Evolutionary conservation across 2,888 invertebrate species (phyloP).

Genomic region (Exephanes ischioxanthus): DNA sequence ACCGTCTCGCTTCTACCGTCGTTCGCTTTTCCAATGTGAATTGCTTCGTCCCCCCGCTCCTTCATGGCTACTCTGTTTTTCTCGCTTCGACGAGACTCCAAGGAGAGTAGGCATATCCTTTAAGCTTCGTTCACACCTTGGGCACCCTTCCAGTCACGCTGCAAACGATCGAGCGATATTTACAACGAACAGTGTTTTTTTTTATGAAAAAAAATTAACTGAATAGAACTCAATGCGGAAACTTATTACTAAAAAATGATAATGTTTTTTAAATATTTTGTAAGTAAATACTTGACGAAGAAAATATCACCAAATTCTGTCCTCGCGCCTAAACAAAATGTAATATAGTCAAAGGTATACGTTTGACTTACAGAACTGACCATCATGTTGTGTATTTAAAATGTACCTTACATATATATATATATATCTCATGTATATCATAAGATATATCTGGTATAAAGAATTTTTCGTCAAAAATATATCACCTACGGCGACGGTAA

Average conservation of each 20-base stretch:
- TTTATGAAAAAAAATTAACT: neutral
- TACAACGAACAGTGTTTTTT: neutral
- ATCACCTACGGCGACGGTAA: neutral
- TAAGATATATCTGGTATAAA: neutral
- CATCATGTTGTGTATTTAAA: neutral
- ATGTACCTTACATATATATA: neutral
- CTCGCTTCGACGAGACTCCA: constrained; percentile 77
- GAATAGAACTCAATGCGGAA: neutral
- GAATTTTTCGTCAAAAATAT: neutral
- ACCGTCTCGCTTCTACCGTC: constrained; percentile 77
- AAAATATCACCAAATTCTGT: neutral
- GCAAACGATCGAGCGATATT: neutral
- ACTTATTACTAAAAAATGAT: neutral
- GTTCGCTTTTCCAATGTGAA: constrained; percentile 74
- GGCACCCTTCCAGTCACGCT: neutral
- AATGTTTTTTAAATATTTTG: neutral
- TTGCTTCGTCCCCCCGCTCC: constrained; percentile 74
- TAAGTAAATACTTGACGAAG: neutral
- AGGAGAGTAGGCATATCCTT: constrained; percentile 69
- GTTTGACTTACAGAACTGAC: neutral
- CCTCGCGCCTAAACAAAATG: neutral
- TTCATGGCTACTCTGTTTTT: constrained; percentile 81
- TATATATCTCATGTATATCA: neutral
- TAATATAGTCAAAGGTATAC: neutral
- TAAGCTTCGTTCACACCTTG: constrained; percentile 72